phyloP scores from a whole-genome alignment of 2,797 vertebrate species.

The Microctenopoma steveboyesi region DNA sequence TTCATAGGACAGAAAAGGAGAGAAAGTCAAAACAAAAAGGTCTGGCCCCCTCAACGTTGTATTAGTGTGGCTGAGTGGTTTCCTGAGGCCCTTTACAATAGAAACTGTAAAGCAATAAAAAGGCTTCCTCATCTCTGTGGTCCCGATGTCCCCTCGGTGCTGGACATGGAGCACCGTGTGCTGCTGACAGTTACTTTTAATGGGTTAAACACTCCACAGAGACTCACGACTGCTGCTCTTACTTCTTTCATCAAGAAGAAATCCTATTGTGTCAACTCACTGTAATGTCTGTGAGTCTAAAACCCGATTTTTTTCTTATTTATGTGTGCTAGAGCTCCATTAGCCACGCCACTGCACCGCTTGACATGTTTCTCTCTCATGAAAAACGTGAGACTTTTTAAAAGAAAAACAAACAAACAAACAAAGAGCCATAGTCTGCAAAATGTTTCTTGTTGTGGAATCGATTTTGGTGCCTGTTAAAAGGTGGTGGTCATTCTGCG shows the following conservation, averaged over 20 bases:
- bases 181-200: neutral
- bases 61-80: conserved; percentile 67
- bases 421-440: no score
- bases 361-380: no score
- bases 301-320: no score
- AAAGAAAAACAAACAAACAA: no score
- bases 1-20: conserved; percentile 48
- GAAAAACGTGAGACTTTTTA: no score
- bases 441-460: no score
- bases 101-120: conserved; percentile 72
- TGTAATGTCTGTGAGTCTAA: no score
- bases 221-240: neutral
- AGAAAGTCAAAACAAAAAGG: conserved; percentile 58
- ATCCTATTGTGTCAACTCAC: no score
- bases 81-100: conserved; percentile 64
- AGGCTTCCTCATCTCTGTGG: conserved; percentile 41
- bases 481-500: no score
- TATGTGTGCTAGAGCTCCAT: no score
- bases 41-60: conserved; percentile 44
- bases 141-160: conserved; percentile 21
- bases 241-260: neutral
- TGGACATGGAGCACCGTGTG: neutral
- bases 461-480: no score
- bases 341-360: no score
- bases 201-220: neutral